A percentile compares a stretch with the other conserved stretches of the same genome.
Evolutionary conservation across 2,113 vertebrate genomes (phyloP).

Genomic region (Oceanodroma tethys): DNA sequence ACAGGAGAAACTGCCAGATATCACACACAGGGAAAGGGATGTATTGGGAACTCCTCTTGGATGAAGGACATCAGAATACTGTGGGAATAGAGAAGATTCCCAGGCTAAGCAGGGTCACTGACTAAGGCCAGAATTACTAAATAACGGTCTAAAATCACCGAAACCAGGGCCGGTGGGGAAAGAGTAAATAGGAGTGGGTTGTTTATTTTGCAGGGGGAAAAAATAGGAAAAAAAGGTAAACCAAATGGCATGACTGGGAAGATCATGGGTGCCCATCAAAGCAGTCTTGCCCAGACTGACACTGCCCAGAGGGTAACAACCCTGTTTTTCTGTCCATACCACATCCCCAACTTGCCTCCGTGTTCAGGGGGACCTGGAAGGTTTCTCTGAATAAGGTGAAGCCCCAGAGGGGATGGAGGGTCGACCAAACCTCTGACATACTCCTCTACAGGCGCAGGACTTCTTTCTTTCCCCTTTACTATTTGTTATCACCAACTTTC

Average conservation of each 20-base stretch:
- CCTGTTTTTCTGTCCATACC: not conserved
- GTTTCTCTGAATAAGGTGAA: not conserved
- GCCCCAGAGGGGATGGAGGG: not conserved
- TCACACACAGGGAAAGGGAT: not conserved
- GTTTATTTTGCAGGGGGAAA: not conserved
- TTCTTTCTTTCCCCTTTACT: not conserved
- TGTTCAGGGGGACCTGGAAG: not conserved
- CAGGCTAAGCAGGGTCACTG: not conserved
- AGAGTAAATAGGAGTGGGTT: not conserved
- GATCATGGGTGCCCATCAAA: not conserved
- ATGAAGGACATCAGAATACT: not conserved
- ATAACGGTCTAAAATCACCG: not conserved
- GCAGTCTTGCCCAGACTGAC: not conserved
- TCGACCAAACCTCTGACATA: fast-evolving
- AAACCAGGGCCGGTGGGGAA: not conserved
- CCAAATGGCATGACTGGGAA: not conserved
- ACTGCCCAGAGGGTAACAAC: not conserved
- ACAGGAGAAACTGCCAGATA: not conserved
- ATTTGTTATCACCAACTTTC: not conserved
- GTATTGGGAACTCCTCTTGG: not conserved
- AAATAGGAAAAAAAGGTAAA: not conserved
- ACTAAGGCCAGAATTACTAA: not conserved
- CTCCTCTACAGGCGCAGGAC: not conserved
- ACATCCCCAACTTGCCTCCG: not conserved
- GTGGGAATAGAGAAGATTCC: not conserved